A percentile compares a stretch with the other conserved stretches of the same genome.
phyloP scores from a whole-genome alignment of 2,113 vertebrate species.

The Mesembrinibis cayennensis region DNA sequence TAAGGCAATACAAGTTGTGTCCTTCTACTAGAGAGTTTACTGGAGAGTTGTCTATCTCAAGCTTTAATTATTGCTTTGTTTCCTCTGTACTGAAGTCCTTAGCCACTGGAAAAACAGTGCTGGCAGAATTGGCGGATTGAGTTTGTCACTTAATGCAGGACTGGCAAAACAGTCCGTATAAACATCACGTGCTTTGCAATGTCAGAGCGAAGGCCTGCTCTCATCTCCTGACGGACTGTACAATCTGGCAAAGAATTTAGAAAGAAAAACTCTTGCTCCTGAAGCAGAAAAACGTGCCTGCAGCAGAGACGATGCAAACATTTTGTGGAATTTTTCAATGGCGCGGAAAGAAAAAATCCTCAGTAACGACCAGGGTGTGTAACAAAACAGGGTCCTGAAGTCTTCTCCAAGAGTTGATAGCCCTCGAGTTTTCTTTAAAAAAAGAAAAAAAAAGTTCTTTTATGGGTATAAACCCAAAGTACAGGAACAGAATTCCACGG shows the following conservation, averaged over 20 bases:
- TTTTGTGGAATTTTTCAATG: slow-evolving; percentile 4
- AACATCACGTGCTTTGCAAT: background rate
- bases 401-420: slow-evolving; percentile 8
- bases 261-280: slow-evolving; percentile 13
- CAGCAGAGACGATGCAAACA: background rate
- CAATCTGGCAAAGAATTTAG: background rate
- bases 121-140: slow-evolving; percentile 50
- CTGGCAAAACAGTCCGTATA: background rate
- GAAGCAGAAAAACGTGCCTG: slow-evolving; percentile 36
- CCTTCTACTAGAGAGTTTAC: slow-evolving; percentile 11
- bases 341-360: background rate
- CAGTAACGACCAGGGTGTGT: background rate
- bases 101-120: slow-evolving; percentile 48
- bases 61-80: slow-evolving; percentile 70
- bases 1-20: slow-evolving; percentile 51
- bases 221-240: background rate
- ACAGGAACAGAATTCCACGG: background rate
- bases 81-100: slow-evolving; percentile 47
- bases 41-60: background rate
- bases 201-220: background rate
- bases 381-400: slow-evolving; percentile 1
- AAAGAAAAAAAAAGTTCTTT: background rate
- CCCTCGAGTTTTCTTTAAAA: slow-evolving; percentile 18
- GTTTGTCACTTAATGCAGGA: background rate
- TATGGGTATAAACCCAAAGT: background rate